These are phyloP conservation scores for Bembecia ichneumoniformis DNA, from an alignment of 2,888 invertebrate genomes.

Conservation along the genomic window DNA sequence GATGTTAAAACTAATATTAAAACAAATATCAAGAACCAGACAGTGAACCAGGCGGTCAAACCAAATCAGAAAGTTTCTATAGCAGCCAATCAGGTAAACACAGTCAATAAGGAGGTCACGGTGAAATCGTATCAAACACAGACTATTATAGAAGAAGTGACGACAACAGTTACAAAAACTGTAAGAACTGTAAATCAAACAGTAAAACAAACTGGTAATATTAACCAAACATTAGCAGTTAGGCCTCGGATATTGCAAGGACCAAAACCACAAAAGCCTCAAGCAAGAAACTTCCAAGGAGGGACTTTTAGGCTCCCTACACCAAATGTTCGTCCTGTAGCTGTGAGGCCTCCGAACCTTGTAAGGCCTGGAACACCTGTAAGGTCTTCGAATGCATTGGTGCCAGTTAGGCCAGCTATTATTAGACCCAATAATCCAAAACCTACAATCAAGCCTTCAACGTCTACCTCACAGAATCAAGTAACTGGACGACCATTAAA, in stretches of 20 bases:
- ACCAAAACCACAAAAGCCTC: constrained; percentile 20
- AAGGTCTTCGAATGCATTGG: constrained; percentile 31
- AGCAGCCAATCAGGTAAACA: constrained; percentile 38
- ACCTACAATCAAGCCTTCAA: constrained; percentile 20
- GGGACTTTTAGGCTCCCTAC: constrained; percentile 28
- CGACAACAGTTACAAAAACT: constrained; percentile 64
- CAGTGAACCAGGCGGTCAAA: constrained; percentile 11
- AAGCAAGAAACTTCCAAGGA: constrained; percentile 23
- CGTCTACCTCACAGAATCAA: constrained; percentile 14
- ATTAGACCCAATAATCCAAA: constrained; percentile 29
- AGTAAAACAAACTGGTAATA: constrained; percentile 40
- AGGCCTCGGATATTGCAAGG: constrained; percentile 23
- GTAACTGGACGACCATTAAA: constrained; percentile 34
- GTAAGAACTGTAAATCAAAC: constrained; percentile 59
- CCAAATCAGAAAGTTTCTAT: constrained; percentile 7
- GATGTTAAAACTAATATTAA: constrained; percentile 8
- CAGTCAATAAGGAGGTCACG: constrained; percentile 51
- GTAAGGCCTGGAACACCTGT: constrained; percentile 5
- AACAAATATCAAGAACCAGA: constrained; percentile 7
- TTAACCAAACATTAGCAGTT: constrained; percentile 22
- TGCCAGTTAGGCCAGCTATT: constrained; percentile 28
- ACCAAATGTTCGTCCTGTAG: constrained; percentile 24
- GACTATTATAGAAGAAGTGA: constrained; percentile 61
- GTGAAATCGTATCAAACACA: constrained; percentile 58
- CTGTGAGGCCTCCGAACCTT: neutral